Percentiles rank a stretch among this genome's conserved stretches.
phyloP scores from a whole-genome alignment of 2,797 vertebrate genomes.

The Distichodus sexfasciatus region DNA sequence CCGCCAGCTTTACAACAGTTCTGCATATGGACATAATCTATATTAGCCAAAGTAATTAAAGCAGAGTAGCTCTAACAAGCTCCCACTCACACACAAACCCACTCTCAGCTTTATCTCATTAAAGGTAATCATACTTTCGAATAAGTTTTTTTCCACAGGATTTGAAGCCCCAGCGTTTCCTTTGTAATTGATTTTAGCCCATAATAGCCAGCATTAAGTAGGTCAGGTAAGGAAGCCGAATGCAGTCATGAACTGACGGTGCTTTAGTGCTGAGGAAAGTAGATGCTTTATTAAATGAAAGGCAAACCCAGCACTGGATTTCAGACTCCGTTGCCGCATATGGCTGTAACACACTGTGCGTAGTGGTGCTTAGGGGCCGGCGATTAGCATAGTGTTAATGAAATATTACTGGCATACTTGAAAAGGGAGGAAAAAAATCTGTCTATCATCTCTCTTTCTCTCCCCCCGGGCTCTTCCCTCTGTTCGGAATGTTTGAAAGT shows the following conservation, averaged over 20 bases:
- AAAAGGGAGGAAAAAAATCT: conserved; percentile 61
- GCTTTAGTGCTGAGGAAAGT: conserved; percentile 33
- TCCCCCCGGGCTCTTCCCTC: conserved; percentile 76
- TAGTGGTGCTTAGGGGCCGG: conserved; percentile 50
- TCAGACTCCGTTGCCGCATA: neutral
- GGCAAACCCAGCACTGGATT: conserved; percentile 4
- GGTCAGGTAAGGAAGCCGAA: conserved; percentile 64
- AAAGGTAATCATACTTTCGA: conserved; percentile 74
- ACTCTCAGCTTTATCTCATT: conserved; percentile 71
- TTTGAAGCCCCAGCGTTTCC: conserved; percentile 61
- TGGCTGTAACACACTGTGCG: conserved; percentile 4
- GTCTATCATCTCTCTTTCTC: conserved; percentile 53
- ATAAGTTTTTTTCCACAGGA: conserved; percentile 69
- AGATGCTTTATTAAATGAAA: conserved; percentile 55
- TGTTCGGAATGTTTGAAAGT: conserved; percentile 92
- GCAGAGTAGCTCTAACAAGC: conserved; percentile 72
- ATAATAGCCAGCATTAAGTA: conserved; percentile 68
- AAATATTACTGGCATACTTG: conserved; percentile 71
- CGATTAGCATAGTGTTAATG: conserved; percentile 72
- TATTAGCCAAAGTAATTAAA: conserved; percentile 77
- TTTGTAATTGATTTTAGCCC: conserved; percentile 68
- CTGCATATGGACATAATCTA: conserved; percentile 72
- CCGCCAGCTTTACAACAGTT: conserved; percentile 70
- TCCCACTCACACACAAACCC: conserved; percentile 67
- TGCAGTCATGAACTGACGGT: conserved; percentile 60